A percentile compares a stretch with the other conserved stretches of the same genome.
Conservation (phyloP, 2,888 invertebrate species). For the Cancer borealis region DNA sequence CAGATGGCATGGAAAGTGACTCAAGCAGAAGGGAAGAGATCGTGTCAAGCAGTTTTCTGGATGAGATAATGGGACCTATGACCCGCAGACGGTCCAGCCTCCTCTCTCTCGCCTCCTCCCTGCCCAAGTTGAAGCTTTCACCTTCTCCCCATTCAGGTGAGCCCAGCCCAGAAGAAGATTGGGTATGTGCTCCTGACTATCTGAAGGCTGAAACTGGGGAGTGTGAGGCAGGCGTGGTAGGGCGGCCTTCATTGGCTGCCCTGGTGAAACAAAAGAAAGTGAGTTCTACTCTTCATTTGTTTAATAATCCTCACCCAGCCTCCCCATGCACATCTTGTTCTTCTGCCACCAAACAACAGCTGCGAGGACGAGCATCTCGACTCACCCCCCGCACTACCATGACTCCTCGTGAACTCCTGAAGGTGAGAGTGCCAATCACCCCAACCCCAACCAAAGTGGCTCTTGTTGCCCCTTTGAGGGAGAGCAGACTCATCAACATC, state of each 20-base stretch:
- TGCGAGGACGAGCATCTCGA: conserved; percentile 33
- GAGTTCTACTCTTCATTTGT: conserved; percentile 74
- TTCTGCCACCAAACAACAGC: neutral
- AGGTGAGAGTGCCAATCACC: conserved; percentile 49
- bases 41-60: conserved; percentile 65
- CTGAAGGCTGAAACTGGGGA: conserved; percentile 18
- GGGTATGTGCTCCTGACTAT: conserved; percentile 72
- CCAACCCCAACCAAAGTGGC: conserved; percentile 63
- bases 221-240: conserved; percentile 44
- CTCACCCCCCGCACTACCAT: conserved; percentile 49
- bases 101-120: conserved; percentile 39
- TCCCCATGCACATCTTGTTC: conserved; percentile 42
- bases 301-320: conserved; percentile 56
- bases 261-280: conserved; percentile 76
- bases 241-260: conserved; percentile 75
- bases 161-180: conserved; percentile 57
- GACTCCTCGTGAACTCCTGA: conserved; percentile 63
- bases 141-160: conserved; percentile 14
- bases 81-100: conserved; percentile 67
- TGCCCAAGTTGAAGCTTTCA: conserved; percentile 42
- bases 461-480: conserved; percentile 72
- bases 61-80: conserved; percentile 63
- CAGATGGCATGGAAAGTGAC: neutral
- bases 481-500: conserved; percentile 66
- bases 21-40: conserved; percentile 42